Conservation (phyloP, 2,113 vertebrate genomes). For the Canis aureus region DNA sequence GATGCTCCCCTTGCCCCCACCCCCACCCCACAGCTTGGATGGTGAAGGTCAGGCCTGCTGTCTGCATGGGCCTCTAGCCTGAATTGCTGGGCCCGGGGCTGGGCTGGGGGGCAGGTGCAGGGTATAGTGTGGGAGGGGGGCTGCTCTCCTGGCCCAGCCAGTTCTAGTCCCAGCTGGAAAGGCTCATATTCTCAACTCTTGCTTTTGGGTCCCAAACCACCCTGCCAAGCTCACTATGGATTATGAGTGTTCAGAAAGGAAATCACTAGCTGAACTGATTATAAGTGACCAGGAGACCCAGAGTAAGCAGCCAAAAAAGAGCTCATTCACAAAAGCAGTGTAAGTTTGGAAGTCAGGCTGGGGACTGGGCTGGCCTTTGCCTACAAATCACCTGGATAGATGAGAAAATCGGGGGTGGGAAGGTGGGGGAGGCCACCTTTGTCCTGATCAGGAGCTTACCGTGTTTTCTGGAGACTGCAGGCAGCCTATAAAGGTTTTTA, state of each 20-base stretch:
- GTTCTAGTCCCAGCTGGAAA: background rate
- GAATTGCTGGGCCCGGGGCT: background rate
- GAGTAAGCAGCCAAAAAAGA: background rate
- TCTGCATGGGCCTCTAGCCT: background rate
- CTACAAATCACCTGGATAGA: background rate
- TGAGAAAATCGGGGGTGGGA: background rate
- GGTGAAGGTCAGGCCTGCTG: background rate
- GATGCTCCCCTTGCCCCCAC: background rate
- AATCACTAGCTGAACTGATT: background rate
- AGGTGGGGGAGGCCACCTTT: background rate
- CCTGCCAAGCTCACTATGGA: background rate
- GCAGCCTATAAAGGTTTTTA: background rate
- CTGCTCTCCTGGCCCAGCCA: background rate
- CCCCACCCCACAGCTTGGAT: background rate
- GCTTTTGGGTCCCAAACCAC: background rate
- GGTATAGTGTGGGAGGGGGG: background rate
- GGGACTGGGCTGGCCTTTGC: background rate
- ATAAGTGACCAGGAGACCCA: background rate
- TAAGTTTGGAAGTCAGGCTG: background rate
- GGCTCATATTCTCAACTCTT: background rate
- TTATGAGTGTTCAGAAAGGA: background rate
- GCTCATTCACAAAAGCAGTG: background rate
- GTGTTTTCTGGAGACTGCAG: background rate
- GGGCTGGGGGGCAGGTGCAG: too few species aligned
- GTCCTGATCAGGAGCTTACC: background rate